phyloP scores from a whole-genome alignment of 2,797 vertebrate genomes.

The Coregonus sp. region DNA sequence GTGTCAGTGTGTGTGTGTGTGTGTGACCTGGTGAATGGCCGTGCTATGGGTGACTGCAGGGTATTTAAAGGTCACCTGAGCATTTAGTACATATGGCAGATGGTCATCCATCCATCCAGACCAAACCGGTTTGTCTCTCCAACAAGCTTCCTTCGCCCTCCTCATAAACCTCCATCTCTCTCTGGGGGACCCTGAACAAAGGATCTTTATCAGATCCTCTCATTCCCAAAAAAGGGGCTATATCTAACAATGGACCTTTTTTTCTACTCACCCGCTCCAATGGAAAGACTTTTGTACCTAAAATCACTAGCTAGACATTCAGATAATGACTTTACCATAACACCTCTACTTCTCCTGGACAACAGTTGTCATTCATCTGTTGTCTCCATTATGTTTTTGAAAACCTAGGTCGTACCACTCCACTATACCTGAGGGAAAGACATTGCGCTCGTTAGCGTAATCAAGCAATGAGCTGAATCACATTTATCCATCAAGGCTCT shows the following conservation, averaged over 20 bases:
- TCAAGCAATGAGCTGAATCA: neutral
- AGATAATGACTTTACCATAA: no score
- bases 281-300: neutral
- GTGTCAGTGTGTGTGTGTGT: conserved; percentile 2
- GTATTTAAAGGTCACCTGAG: neutral
- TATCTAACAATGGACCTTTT: neutral
- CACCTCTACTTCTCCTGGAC: neutral
- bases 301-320: no score
- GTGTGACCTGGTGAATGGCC: conserved; percentile 2
- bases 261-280: neutral
- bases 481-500: neutral
- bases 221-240: neutral
- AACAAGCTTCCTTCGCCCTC: neutral
- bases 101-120: neutral
- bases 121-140: neutral
- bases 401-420: neutral
- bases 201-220: neutral
- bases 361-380: neutral
- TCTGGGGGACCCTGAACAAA: neutral
- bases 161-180: neutral
- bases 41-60: neutral
- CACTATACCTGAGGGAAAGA: neutral
- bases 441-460: neutral
- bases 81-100: neutral
- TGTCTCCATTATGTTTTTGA: neutral